Evolutionary conservation across 2,888 invertebrate genomes (phyloP).

Genomic region (Andrena bucephala): DNA sequence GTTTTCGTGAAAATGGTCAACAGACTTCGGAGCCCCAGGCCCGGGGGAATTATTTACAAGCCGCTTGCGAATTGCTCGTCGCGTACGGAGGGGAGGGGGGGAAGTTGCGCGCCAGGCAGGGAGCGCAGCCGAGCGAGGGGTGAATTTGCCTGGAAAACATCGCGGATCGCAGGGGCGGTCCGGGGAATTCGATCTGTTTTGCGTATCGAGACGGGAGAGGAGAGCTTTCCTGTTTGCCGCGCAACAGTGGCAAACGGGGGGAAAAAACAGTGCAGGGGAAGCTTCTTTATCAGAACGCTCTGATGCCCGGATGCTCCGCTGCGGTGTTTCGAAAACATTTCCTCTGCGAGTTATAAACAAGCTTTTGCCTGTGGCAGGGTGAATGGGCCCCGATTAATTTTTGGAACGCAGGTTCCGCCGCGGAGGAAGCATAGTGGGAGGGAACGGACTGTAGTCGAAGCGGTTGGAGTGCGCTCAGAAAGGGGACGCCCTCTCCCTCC

Average conservation of each 20-base stretch:
- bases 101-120: neutral
- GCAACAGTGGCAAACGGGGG: neutral
- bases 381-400: too few relatives aligned
- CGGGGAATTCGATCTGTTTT: conserved; percentile 24
- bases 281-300: neutral
- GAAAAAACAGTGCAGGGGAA: neutral
- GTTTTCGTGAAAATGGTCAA: conserved; percentile 17
- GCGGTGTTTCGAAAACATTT: neutral
- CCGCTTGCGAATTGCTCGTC: conserved; percentile 31
- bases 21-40: neutral
- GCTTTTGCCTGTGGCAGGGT: too few relatives aligned
- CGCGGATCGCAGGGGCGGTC: neutral
- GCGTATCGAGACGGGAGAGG: conserved; percentile 4
- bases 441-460: too few relatives aligned
- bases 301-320: neutral
- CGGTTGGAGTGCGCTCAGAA: neutral
- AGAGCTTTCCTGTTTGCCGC: neutral
- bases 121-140: neutral
- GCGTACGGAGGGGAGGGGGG: neutral
- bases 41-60: conserved; percentile 26
- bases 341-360: neutral
- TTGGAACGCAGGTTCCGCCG: too few relatives aligned
- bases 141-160: conserved; percentile 33
- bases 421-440: too few relatives aligned
- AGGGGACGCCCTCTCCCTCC: conserved; percentile 4